Conservation (phyloP, 2,888 invertebrate species). For the Drosophila borborema region DNA sequence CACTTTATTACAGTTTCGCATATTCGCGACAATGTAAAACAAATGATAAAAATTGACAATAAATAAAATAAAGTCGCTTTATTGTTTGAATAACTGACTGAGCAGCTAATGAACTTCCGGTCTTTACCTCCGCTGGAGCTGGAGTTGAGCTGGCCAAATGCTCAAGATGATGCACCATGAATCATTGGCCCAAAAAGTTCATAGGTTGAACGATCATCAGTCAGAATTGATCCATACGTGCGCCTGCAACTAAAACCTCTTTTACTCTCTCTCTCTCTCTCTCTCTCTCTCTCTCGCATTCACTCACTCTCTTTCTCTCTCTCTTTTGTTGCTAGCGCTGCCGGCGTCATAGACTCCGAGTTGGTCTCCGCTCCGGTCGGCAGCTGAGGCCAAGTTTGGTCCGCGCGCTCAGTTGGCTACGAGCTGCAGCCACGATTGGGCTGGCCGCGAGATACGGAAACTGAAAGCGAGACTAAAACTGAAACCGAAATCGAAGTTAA, state of each 20-base stretch:
- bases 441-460: slow-evolving; percentile 66
- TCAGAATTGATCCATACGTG: neutral
- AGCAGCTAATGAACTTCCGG: slow-evolving; percentile 62
- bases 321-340: slow-evolving; percentile 14
- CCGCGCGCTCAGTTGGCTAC: slow-evolving; percentile 67
- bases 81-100: slow-evolving; percentile 62
- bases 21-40: slow-evolving; percentile 77
- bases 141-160: slow-evolving; percentile 1
- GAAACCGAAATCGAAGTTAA: slow-evolving; percentile 16
- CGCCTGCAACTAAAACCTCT: slow-evolving; percentile 7
- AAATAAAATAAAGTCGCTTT: slow-evolving; percentile 64
- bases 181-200: slow-evolving; percentile 46
- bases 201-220: slow-evolving; percentile 36
- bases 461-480: slow-evolving; percentile 26
- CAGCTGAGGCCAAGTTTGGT: slow-evolving; percentile 43
- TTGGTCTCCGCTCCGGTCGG: slow-evolving; percentile 22
- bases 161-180: slow-evolving; percentile 21
- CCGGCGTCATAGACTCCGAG: slow-evolving; percentile 36
- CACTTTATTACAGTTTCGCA: slow-evolving; percentile 72
- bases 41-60: slow-evolving; percentile 67
- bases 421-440: slow-evolving; percentile 75
- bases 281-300: neutral
- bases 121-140: slow-evolving; percentile 36
- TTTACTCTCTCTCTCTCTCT: neutral
- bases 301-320: no score